A percentile compares a stretch with the other conserved stretches of the same genome.
These are phyloP conservation scores for Chlorops oryzae DNA, from an alignment of 1,140 invertebrate species.

Conservation along the genomic window DNA sequence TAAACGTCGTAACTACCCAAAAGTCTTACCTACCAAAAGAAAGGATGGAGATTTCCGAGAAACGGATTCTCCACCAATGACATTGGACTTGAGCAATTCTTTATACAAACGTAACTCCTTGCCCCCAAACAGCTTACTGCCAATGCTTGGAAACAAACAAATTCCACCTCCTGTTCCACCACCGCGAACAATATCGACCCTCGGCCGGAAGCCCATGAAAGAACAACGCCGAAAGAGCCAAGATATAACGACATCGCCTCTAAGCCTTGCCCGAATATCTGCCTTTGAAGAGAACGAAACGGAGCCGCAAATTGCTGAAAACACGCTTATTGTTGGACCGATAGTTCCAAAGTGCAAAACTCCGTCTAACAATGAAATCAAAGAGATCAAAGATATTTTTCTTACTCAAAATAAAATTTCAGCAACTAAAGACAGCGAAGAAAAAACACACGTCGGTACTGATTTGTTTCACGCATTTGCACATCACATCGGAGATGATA, in stretches of 20 bases:
- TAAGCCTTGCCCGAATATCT: slow-evolving; percentile 48
- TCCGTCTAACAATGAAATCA: no score
- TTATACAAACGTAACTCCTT: slow-evolving; percentile 29
- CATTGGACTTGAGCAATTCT: slow-evolving; percentile 13
- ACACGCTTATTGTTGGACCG: slow-evolving; percentile 52
- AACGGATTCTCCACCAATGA: slow-evolving; percentile 17
- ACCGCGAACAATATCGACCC: slow-evolving; percentile 57
- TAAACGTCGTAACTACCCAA: slow-evolving; percentile 70
- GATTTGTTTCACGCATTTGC: no score
- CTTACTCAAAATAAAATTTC: no score
- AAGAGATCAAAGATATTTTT: no score
- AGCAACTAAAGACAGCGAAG: no score
- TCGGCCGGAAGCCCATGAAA: slow-evolving; percentile 49
- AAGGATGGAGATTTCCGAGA: neutral
- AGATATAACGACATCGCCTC: slow-evolving; percentile 47
- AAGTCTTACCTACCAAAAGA: slow-evolving; percentile 63
- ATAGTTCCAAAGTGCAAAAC: slow-evolving; percentile 47
- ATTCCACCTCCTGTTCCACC: slow-evolving; percentile 60
- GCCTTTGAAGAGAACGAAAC: slow-evolving; percentile 31
- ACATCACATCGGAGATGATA: no score
- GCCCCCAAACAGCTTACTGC: slow-evolving; percentile 33
- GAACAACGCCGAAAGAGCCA: slow-evolving; percentile 27
- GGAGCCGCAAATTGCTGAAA: slow-evolving; percentile 49
- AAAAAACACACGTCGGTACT: no score
- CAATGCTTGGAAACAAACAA: slow-evolving; percentile 38